Conservation (phyloP, 2,797 vertebrate genomes). For the Anabas testudineus region DNA sequence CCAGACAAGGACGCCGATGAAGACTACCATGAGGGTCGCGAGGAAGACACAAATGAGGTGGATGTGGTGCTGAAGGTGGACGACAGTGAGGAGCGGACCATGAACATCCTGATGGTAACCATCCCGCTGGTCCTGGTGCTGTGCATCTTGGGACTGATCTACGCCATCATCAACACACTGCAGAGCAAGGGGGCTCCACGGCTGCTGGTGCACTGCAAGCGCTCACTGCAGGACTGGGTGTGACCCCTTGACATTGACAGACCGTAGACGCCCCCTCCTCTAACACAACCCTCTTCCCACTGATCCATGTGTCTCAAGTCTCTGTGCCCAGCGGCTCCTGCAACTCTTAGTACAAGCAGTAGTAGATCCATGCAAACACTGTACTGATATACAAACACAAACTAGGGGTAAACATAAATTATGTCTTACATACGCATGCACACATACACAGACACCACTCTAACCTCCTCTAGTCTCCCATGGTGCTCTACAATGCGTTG, state of each 20-base stretch:
- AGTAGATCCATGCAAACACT: slow-evolving; percentile 66
- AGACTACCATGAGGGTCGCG: slow-evolving; percentile 74
- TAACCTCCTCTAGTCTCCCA: slow-evolving; percentile 65
- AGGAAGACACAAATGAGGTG: slow-evolving; percentile 88
- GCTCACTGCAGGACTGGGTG: slow-evolving; percentile 98
- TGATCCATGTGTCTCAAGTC: slow-evolving; percentile 47
- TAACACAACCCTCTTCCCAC: slow-evolving; percentile 31
- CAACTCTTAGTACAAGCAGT: slow-evolving; percentile 53
- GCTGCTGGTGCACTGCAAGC: slow-evolving; percentile 95
- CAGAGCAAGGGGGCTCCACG: slow-evolving; percentile 94
- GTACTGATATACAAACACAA: slow-evolving; percentile 46
- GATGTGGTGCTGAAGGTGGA: slow-evolving; percentile 95
- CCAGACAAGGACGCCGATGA: slow-evolving; percentile 52
- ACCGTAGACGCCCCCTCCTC: slow-evolving; percentile 41
- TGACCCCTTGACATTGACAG: slow-evolving; percentile 76
- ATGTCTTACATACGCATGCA: slow-evolving; percentile 38
- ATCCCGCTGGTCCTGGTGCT: slow-evolving; percentile 94
- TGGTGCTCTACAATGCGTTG: slow-evolving; percentile 82
- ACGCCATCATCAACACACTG: slow-evolving; percentile 93
- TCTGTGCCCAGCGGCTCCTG: slow-evolving; percentile 53
- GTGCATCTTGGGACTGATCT: slow-evolving; percentile 93
- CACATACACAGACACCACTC: slow-evolving; percentile 38
- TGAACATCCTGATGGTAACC: slow-evolving; percentile 93
- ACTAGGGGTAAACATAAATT: slow-evolving; percentile 39
- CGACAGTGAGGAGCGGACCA: slow-evolving; percentile 89